These are phyloP conservation scores for Bothrops jararaca DNA, from an alignment of 2,113 vertebrate species.

Conservation along the genomic window DNA sequence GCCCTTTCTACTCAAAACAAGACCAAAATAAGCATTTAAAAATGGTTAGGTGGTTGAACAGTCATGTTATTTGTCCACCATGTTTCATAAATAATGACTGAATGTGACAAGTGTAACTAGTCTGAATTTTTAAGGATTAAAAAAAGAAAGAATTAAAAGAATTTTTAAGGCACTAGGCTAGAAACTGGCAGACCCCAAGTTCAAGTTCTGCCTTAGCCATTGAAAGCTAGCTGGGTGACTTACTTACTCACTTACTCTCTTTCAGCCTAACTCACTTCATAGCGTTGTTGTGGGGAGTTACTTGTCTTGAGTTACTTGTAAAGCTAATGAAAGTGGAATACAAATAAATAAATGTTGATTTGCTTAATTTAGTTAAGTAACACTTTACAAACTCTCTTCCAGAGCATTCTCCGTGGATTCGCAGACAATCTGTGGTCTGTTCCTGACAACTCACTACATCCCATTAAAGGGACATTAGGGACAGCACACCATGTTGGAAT, in stretches of 20 bases:
- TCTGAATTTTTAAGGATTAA: not conserved
- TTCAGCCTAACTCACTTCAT: not conserved
- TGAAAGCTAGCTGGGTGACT: not conserved
- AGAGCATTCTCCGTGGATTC: slow-evolving; percentile 70
- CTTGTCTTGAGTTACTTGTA: not conserved
- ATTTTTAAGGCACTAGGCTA: no score
- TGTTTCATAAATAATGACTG: not conserved
- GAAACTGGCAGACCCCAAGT: not conserved
- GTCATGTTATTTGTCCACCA: not conserved
- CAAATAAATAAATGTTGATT: slow-evolving; percentile 21
- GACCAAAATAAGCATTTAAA: not conserved
- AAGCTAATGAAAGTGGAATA: not conserved
- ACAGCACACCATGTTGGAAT: slow-evolving; percentile 27
- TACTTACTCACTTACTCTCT: no score
- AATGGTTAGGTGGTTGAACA: not conserved
- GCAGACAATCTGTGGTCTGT: slow-evolving; percentile 58
- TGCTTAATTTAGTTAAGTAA: slow-evolving; percentile 47
- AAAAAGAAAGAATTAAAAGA: no score
- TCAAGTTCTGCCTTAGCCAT: not conserved
- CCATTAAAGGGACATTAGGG: slow-evolving; percentile 28
- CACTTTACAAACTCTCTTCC: slow-evolving; percentile 49
- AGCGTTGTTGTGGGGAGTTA: not conserved
- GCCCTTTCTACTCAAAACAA: not conserved
- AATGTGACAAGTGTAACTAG: not conserved
- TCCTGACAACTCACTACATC: slow-evolving; percentile 51